Evolutionary conservation across 2,888 invertebrate species (phyloP).

Genomic region (Apamea crenata): DNA sequence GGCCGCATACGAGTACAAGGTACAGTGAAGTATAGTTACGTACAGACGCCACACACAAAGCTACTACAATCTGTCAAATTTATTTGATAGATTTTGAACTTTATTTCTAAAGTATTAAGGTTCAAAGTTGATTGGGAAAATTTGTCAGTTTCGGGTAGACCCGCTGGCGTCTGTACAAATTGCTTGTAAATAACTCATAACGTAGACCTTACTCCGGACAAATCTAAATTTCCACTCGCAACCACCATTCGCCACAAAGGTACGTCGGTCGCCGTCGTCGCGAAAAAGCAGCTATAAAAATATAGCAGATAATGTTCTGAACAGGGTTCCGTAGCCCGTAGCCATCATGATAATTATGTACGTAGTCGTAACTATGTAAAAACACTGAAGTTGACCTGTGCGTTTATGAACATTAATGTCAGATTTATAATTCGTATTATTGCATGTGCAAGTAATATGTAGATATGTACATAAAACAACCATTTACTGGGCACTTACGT

Average conservation of each 20-base stretch:
- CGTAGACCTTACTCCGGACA: constrained; percentile 14
- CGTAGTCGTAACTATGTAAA: too few species aligned
- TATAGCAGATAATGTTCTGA: background rate
- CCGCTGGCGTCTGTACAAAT: constrained; percentile 1
- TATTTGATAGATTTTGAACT: too few species aligned
- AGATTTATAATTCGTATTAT: background rate
- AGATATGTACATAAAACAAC: too few species aligned
- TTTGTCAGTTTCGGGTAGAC: too few species aligned
- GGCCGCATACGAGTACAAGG: background rate
- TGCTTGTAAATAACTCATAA: constrained; percentile 45
- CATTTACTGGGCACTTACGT: too few species aligned
- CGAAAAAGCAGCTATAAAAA: background rate
- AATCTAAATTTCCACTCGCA: constrained; percentile 34
- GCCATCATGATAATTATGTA: background rate
- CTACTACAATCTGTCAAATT: too few species aligned
- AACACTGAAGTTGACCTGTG: background rate
- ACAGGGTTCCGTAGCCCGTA: constrained; percentile 2
- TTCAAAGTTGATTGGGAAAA: too few species aligned
- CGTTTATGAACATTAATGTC: background rate
- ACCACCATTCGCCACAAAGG: constrained; percentile 1
- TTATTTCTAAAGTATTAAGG: too few species aligned
- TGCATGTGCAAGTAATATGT: background rate
- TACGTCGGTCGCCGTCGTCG: too few species aligned
- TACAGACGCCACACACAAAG: too few species aligned
- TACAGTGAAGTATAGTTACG: background rate